phyloP scores from a whole-genome alignment of 2,113 vertebrate species.

The Tragelaphus buxtoni region DNA sequence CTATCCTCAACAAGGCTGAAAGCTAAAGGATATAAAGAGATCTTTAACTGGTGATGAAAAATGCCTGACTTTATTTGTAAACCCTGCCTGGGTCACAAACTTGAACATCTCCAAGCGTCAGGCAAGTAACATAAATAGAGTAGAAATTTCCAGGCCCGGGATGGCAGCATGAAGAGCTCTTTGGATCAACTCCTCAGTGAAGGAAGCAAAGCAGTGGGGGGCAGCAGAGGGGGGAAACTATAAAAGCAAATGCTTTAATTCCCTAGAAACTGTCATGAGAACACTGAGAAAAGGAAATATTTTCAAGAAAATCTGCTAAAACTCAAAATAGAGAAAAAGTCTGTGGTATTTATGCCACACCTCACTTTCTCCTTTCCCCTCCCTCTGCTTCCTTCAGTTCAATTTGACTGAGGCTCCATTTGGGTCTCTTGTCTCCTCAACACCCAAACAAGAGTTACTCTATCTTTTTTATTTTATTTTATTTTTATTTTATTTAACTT shows the following conservation, averaged over 20 bases:
- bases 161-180: accelerated
- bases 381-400: accelerated
- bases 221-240: background rate
- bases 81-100: background rate
- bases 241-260: background rate
- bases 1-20: background rate
- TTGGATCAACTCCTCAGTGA: background rate
- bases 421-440: no score
- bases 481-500: no score
- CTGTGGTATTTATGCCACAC: background rate
- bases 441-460: background rate
- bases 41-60: background rate
- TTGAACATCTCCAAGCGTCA: background rate
- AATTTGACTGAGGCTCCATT: no score
- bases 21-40: background rate
- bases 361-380: background rate
- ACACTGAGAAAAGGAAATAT: background rate
- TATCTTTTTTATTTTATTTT: background rate
- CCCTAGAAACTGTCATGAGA: background rate
- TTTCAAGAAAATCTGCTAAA: background rate
- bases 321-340: background rate
- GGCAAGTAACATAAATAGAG: background rate
- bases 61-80: background rate
- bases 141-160: background rate
- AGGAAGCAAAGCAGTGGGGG: background rate